Conservation (phyloP, 64 coral and sea anemone genomes). For the Acropora tenuis region DNA sequence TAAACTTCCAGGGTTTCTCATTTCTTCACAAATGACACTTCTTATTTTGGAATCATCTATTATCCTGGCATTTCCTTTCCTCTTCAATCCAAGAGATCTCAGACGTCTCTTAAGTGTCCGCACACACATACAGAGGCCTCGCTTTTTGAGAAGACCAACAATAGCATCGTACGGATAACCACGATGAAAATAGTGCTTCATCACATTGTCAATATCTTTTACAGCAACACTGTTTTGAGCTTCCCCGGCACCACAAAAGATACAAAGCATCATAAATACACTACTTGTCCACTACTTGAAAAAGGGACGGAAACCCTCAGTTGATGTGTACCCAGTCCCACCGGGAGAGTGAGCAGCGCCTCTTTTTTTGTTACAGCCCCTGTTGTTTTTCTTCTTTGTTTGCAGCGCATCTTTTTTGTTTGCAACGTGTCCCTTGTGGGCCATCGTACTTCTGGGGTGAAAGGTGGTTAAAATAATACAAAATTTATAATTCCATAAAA, state of each 20-base stretch:
- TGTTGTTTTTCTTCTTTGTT: too few relatives aligned
- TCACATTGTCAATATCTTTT: background rate
- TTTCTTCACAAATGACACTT: conserved; percentile 27
- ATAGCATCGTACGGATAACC: conserved; percentile 37
- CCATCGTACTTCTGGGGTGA: too few relatives aligned
- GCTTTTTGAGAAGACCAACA: conserved; percentile 7
- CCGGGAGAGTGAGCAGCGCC: background rate
- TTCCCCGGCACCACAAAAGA: background rate
- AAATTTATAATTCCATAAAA: too few relatives aligned
- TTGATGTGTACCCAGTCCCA: background rate
- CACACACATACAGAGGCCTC: conserved; percentile 13
- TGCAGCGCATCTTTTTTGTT: too few relatives aligned
- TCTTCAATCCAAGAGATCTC: conserved; percentile 25
- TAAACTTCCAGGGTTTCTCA: conserved; percentile 26
- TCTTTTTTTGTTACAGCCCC: background rate
- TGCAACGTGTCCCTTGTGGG: too few relatives aligned
- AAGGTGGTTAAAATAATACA: too few relatives aligned
- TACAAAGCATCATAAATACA: conserved; percentile 11
- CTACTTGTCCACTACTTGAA: background rate
- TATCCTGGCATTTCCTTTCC: conserved; percentile 6
- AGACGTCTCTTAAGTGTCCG: conserved; percentile 12
- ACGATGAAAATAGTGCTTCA: conserved; percentile 32
- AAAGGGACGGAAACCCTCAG: background rate
- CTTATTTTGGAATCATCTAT: conserved; percentile 12
- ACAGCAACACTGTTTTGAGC: background rate